Evolutionary conservation across 2,113 vertebrate genomes (phyloP), one percentile per base, ranked within the genome.

Genomic region (Micronycteris hirsuta): DNA sequence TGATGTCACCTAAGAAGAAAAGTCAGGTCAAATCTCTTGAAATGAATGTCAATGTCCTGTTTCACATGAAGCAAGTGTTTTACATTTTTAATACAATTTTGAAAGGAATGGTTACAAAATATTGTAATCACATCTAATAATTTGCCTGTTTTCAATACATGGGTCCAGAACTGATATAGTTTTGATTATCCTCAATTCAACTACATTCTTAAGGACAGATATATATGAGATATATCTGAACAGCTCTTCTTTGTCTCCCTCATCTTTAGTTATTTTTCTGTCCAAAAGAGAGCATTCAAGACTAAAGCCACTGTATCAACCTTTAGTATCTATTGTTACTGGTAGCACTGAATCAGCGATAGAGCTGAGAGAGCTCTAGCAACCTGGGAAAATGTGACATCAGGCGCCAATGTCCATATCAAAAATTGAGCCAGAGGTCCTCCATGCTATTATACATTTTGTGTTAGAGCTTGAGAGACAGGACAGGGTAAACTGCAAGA

Each of bases 261-360:
- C 15, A 56, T 36, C 0, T 9, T 78, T 86, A 58, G 8, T 80
- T 5, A 67, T 98, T 98, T 61, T 87, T 83, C 41, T 52, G 11
- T 90, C 36, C 33, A 71, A 77, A 89, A 77, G 17, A 93, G 24
- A 76, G 41, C 31, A 89, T 22, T 4, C 7, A 81, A 52, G 28
- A 63, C 61, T 52, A 28, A 90, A 63, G 28, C 14, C 54, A 61
- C 5, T 26, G 68, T 47, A 43, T 65, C 19, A 43, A 20, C 2
- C 38, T 88, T 90, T 78, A 56, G 10, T 49, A 67, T 83, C 7
- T 89, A 65, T 41, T 91, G 2, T 43, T 78, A 33, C 13, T 92
- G 14, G 41, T 43, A 70, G 17, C 68, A 91, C 1, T 6, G 14
- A 70, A n/a, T 12, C 5, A 4, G 28, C 52, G 20, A 47, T 19